A percentile compares a stretch with the other conserved stretches of the same genome.
phyloP scores from a whole-genome alignment of 1,140 invertebrate species.

The Papilio polyxenes region DNA sequence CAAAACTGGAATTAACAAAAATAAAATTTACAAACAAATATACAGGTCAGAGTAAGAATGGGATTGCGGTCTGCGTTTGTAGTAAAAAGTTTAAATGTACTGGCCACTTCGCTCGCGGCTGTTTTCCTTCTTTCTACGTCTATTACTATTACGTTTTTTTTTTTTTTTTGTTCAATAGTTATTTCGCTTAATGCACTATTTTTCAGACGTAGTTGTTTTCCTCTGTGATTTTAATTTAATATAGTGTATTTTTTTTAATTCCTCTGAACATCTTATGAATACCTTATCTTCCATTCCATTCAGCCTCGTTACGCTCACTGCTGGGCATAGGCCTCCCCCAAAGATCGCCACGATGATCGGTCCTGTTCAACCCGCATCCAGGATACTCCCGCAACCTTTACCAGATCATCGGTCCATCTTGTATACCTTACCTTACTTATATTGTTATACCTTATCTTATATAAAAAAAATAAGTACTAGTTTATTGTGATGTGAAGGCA shows the following conservation, averaged over 20 bases:
- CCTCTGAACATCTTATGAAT: too few relatives aligned
- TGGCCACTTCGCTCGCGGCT: neutral
- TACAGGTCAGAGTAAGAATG: slow-evolving; percentile 20
- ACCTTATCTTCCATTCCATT: too few relatives aligned
- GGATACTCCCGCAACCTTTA: too few relatives aligned
- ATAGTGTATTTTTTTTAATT: neutral
- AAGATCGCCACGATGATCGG: too few relatives aligned
- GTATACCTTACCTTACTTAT: too few relatives aligned
- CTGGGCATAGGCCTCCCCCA: too few relatives aligned
- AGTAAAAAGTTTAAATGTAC: slow-evolving; percentile 11
- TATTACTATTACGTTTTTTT: neutral
- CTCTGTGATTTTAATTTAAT: neutral
- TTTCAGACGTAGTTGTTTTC: neutral
- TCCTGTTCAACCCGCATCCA: too few relatives aligned
- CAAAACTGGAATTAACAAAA: neutral
- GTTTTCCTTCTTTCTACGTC: neutral
- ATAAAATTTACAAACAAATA: neutral
- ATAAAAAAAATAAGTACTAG: too few relatives aligned
- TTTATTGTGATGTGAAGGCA: too few relatives aligned
- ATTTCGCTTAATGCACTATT: neutral
- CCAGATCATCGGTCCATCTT: too few relatives aligned
- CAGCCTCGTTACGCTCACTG: too few relatives aligned
- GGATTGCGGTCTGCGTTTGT: slow-evolving; percentile 25
- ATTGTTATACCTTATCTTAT: too few relatives aligned
- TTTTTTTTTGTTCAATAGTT: neutral